Evolutionary conservation across 2,797 vertebrate species (phyloP).

Genomic region (Phoxinus dragarum): DNA sequence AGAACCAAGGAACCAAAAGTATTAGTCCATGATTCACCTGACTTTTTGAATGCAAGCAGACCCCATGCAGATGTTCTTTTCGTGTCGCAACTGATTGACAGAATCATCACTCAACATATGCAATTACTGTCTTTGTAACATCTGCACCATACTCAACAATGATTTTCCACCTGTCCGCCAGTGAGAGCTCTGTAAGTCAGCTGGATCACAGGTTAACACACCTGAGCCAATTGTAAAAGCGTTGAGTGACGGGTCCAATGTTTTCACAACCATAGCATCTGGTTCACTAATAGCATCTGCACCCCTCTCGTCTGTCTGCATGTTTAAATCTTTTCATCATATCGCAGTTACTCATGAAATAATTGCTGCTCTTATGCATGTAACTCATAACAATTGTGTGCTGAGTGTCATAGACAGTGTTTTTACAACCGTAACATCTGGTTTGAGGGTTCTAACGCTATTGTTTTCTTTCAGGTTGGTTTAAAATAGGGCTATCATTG

Average conservation of each 20-base stretch:
- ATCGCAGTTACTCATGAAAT: slow-evolving; percentile 12
- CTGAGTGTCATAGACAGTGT: not conserved
- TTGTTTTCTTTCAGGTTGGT: slow-evolving; percentile 3
- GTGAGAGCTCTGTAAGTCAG: slow-evolving; percentile 23
- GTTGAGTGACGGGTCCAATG: slow-evolving; percentile 1
- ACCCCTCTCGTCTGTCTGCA: not conserved
- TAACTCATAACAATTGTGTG: not conserved
- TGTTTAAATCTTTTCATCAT: not conserved
- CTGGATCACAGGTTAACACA: slow-evolving; percentile 10
- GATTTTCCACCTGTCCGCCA: not conserved
- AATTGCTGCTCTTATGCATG: slow-evolving; percentile 1
- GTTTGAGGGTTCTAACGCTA: not conserved
- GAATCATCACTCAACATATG: slow-evolving; percentile 13
- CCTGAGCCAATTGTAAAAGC: not conserved
- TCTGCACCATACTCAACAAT: not conserved
- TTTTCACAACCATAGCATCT: slow-evolving; percentile 23
- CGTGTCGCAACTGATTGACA: not conserved
- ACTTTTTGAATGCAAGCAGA: not conserved
- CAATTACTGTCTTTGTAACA: slow-evolving; percentile 3
- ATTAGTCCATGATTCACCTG: not conserved
- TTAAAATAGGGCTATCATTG: not conserved
- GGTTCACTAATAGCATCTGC: slow-evolving; percentile 1
- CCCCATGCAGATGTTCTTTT: not conserved
- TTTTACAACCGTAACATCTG: slow-evolving; percentile 18
- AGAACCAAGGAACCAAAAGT: not conserved